These are phyloP conservation scores for Columba janthina DNA, from an alignment of 2,113 vertebrate species.

Conservation along the genomic window DNA sequence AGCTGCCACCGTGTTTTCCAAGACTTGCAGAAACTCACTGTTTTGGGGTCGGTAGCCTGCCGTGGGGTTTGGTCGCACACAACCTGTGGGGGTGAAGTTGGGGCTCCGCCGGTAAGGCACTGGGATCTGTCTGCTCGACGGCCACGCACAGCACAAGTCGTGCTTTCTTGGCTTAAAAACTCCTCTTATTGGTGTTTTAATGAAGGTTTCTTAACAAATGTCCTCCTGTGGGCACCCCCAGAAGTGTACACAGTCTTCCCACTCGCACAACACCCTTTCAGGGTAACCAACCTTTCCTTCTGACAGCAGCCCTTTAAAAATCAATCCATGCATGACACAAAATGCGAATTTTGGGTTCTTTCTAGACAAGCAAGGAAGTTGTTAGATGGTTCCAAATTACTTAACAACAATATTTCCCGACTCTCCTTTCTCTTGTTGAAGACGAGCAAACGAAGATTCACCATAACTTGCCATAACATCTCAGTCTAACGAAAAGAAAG, in stretches of 20 bases:
- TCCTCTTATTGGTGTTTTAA: neutral
- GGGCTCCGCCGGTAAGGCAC: rapidly evolving
- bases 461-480: neutral
- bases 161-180: neutral
- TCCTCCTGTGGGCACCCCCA: neutral
- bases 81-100: neutral
- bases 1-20: neutral
- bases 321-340: neutral
- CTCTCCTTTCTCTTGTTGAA: conserved; percentile 15
- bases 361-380: neutral
- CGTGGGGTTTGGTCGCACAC: neutral
- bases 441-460: conserved; percentile 17
- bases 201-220: neutral
- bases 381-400: neutral
- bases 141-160: neutral
- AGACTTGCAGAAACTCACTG: neutral
- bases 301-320: neutral
- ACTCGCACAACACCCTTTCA: neutral
- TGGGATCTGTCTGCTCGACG: neutral
- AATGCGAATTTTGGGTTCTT: neutral
- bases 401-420: neutral
- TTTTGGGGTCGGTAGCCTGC: neutral
- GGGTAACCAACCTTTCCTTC: neutral
- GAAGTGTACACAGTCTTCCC: neutral
- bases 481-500: conserved; percentile 3